phyloP scores from a whole-genome alignment of 2,113 vertebrate species.

The Ceratotherium simum region DNA sequence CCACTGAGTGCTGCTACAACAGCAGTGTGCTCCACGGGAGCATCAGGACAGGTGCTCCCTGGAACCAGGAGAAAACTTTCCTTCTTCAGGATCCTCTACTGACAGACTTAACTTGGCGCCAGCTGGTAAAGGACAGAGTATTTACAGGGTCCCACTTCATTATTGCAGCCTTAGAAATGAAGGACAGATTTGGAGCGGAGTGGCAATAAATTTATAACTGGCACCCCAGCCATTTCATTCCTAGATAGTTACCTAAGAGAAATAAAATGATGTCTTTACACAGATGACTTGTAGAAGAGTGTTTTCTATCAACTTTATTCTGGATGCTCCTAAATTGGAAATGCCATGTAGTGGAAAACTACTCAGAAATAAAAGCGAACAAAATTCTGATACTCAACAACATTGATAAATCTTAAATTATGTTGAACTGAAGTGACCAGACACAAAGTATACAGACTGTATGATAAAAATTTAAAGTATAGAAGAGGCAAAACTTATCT shows the following conservation, averaged over 20 bases:
- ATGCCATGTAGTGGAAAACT: neutral
- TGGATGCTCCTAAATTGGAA: neutral
- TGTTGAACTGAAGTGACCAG: neutral
- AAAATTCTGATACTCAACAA: neutral
- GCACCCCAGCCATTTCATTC: neutral
- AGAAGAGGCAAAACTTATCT: neutral
- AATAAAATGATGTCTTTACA: neutral
- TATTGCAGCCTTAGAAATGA: neutral
- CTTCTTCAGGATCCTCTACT: neutral
- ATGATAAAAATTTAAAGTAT: neutral
- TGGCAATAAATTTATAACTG: neutral
- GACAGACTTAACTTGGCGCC: neutral
- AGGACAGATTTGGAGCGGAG: neutral
- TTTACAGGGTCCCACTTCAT: neutral
- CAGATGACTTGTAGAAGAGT: neutral
- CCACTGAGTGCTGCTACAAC: neutral
- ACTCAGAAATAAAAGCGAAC: neutral
- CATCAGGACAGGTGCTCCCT: neutral
- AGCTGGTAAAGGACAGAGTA: neutral
- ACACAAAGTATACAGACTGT: neutral
- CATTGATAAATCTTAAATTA: neutral
- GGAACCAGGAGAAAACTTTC: neutral
- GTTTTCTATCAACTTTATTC: neutral
- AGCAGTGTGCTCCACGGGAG: rapidly evolving
- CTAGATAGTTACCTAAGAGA: neutral